Conservation (phyloP, 2,888 invertebrate species). For the Hirtodrosophila cameraria region DNA sequence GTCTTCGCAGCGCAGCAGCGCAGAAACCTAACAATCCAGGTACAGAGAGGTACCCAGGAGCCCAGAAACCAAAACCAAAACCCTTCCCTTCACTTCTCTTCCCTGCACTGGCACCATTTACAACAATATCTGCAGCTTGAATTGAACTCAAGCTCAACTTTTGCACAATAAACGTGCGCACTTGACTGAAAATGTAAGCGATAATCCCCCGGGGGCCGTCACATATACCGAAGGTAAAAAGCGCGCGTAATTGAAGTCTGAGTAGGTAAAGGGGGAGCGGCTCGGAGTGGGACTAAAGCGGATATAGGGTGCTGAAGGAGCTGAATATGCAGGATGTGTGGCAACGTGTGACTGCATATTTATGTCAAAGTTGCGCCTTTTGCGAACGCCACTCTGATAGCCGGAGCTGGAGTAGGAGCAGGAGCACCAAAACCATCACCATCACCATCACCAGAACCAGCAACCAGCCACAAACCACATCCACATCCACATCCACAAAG, state of each 20-base stretch:
- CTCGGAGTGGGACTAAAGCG: background rate
- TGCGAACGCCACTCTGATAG: conserved; percentile 47
- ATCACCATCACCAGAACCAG: too few relatives aligned
- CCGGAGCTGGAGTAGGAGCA: conserved; percentile 6
- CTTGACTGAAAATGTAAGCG: conserved; percentile 74
- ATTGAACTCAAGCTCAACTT: conserved; percentile 49
- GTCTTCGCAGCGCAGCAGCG: background rate
- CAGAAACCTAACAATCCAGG: too few relatives aligned
- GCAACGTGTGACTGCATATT: conserved; percentile 56
- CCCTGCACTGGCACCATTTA: conserved; percentile 6
- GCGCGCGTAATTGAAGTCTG: conserved; percentile 68
- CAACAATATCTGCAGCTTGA: conserved; percentile 47
- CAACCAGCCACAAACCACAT: too few relatives aligned
- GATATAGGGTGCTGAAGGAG: conserved; percentile 1
- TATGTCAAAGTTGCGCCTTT: conserved; percentile 68
- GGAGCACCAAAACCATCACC: too few relatives aligned
- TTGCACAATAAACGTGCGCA: conserved; percentile 69
- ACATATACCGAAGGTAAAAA: conserved; percentile 53
- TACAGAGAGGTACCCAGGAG: too few relatives aligned
- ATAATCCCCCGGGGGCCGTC: conserved; percentile 69
- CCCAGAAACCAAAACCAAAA: too few relatives aligned
- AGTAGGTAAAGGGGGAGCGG: background rate
- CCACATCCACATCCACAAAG: too few relatives aligned
- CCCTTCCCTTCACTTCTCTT: too few relatives aligned
- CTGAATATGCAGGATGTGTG: conserved; percentile 7